These are phyloP conservation scores for Caenorhabditis panamensis DNA, from an alignment of 2,888 invertebrate species.

Conservation along the genomic window DNA sequence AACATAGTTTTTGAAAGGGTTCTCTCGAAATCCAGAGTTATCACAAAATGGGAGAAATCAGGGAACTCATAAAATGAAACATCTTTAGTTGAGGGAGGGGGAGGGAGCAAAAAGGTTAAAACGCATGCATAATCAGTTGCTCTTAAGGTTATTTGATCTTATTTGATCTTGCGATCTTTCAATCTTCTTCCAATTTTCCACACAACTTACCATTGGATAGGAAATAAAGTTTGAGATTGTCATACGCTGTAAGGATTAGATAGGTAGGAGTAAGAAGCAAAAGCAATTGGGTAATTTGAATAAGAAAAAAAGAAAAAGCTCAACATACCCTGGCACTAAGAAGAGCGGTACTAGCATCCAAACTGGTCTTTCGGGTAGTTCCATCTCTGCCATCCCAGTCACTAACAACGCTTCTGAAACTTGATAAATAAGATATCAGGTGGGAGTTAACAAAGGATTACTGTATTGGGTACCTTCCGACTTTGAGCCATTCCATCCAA, in stretches of 20 bases:
- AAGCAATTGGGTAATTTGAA: not conserved
- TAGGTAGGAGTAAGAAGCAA: conserved; percentile 1
- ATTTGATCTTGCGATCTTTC: not conserved
- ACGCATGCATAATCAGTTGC: conserved; percentile 23
- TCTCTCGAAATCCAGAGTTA: not conserved
- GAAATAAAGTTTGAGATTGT: conserved; percentile 61
- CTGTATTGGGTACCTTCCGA: conserved; percentile 62
- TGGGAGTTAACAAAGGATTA: conserved; percentile 2
- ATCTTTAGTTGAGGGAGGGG: not conserved
- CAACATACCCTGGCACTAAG: conserved; percentile 57
- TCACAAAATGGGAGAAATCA: conserved; percentile 8
- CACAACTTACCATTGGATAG: conserved; percentile 58
- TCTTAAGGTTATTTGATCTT: not conserved
- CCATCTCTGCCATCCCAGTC: conserved; percentile 67
- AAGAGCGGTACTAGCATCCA: conserved; percentile 66
- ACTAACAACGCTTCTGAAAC: conserved; percentile 64
- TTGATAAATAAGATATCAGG: not conserved
- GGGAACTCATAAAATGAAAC: conserved; percentile 12
- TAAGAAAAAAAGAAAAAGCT: not conserved
- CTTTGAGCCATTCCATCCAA: conserved; percentile 71
- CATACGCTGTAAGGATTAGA: conserved; percentile 53
- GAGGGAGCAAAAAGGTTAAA: not conserved
- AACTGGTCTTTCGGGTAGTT: conserved; percentile 62
- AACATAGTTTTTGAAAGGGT: not conserved
- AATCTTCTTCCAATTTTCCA: not conserved